These are phyloP conservation scores for Alosa alosa DNA, from an alignment of 2,113 vertebrate genomes.

Conservation along the genomic window DNA sequence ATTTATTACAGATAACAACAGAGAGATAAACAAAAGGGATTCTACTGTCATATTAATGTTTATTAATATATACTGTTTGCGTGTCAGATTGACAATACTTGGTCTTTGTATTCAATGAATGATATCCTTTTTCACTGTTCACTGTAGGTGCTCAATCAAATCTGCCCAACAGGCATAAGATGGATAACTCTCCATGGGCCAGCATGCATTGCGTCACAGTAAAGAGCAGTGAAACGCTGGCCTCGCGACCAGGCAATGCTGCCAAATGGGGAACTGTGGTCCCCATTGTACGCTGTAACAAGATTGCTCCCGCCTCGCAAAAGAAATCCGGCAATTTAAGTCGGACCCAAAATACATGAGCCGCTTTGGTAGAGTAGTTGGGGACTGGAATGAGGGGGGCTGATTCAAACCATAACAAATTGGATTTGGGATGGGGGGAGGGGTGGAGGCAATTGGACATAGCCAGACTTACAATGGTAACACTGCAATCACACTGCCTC, in stretches of 20 bases:
- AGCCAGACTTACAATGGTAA: constrained; percentile 58
- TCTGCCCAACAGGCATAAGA: not conserved
- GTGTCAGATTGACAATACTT: not conserved
- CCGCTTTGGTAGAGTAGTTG: constrained; percentile 56
- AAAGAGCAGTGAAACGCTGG: not conserved
- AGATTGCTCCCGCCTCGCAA: constrained; percentile 33
- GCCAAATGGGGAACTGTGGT: constrained; percentile 19
- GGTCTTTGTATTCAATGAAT: not conserved
- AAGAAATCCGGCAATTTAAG: constrained; percentile 45
- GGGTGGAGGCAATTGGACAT: constrained; percentile 20
- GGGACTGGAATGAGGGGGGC: constrained; percentile 51
- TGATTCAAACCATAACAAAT: constrained; percentile 64
- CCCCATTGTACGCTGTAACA: constrained; percentile 35
- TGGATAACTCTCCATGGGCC: not conserved
- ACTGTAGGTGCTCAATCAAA: not conserved
- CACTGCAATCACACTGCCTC: constrained; percentile 57
- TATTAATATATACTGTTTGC: not conserved
- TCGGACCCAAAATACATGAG: constrained; percentile 54
- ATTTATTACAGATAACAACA: not conserved
- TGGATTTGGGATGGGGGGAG: constrained; percentile 59
- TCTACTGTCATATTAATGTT: not conserved
- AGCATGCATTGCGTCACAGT: not conserved
- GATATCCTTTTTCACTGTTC: not conserved
- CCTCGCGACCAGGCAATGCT: not conserved
- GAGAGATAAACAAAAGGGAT: not conserved